Conservation (phyloP, 2,797 vertebrate genomes). For the Sebastes trivittatus region DNA sequence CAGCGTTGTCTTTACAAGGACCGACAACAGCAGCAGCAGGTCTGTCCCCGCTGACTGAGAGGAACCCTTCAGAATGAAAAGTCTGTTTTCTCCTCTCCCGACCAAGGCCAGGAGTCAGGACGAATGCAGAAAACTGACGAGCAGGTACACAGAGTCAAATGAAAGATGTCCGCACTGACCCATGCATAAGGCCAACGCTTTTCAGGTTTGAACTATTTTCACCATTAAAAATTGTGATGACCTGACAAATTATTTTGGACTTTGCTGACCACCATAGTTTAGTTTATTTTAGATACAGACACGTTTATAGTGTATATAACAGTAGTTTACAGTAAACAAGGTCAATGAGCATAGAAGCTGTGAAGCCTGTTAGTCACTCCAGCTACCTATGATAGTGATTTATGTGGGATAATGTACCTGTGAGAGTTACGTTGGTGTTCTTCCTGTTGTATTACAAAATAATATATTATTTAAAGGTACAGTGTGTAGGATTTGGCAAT, state of each 20-base stretch:
- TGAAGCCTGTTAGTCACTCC: background rate
- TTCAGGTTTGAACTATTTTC: background rate
- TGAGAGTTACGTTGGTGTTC: background rate
- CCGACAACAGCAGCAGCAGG: background rate
- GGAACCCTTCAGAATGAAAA: slow-evolving; percentile 12
- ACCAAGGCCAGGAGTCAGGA: background rate
- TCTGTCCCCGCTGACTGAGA: slow-evolving; percentile 34
- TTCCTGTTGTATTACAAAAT: background rate
- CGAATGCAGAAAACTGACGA: background rate
- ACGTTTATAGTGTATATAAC: background rate
- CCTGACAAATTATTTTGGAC: background rate
- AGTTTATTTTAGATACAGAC: background rate
- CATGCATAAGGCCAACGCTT: background rate
- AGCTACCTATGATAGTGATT: background rate
- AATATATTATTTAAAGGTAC: too few relatives aligned
- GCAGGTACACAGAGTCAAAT: background rate
- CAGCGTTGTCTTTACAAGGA: slow-evolving; percentile 21
- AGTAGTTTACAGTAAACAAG: background rate
- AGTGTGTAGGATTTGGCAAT: too few relatives aligned
- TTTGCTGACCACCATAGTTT: background rate
- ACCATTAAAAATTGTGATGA: background rate
- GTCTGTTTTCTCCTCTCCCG: background rate
- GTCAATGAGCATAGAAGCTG: background rate
- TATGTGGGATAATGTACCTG: too few relatives aligned
- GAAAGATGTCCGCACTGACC: background rate